Percentiles rank a stretch among this genome's conserved stretches.
phyloP scores from a whole-genome alignment of 2,797 vertebrate species.

The Diplodus puntazzo region DNA sequence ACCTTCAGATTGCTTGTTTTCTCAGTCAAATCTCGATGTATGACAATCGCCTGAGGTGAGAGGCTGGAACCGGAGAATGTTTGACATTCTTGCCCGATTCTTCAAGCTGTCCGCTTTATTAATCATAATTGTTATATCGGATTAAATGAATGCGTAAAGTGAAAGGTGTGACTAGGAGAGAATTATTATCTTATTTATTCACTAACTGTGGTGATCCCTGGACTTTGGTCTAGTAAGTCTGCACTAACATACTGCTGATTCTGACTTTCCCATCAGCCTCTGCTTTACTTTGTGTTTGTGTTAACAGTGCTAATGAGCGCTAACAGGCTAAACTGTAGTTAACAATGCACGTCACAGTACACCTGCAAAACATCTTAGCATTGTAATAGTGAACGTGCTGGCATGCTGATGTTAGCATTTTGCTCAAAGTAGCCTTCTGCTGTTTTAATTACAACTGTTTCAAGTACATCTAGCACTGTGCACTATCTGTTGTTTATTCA shows the following conservation, averaged over 20 bases:
- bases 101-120: background rate
- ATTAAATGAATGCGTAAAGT: background rate
- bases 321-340: too few species aligned
- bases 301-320: too few species aligned
- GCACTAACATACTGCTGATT: background rate
- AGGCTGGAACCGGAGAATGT: background rate
- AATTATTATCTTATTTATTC: background rate
- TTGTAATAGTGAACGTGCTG: too few species aligned
- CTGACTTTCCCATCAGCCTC: background rate
- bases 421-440: too few species aligned
- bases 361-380: too few species aligned
- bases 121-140: background rate
- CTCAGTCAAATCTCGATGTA: background rate
- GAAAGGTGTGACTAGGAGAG: background rate
- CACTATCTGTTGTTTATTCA: too few species aligned
- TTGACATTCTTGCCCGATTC: background rate
- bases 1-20: background rate
- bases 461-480: too few species aligned
- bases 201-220: background rate
- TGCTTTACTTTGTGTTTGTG: too few species aligned
- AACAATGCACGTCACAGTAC: too few species aligned
- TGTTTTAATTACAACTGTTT: too few species aligned
- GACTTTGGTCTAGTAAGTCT: background rate
- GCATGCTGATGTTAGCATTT: too few species aligned
- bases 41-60: background rate